These are phyloP conservation scores for Hipparchia semele DNA, from an alignment of 2,888 invertebrate genomes.

Conservation along the genomic window DNA sequence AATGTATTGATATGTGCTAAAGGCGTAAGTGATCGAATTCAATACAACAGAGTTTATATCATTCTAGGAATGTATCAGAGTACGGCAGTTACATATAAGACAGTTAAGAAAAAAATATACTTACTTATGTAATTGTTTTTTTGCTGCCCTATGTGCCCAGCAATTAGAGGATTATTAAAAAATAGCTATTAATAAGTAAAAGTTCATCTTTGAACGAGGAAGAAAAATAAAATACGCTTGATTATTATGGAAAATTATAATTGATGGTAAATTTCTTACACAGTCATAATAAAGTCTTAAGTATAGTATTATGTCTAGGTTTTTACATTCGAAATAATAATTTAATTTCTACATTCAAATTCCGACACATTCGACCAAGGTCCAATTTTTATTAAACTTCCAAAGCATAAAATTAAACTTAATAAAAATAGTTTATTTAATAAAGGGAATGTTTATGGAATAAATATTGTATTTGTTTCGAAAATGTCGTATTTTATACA, in stretches of 20 bases:
- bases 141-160: too few relatives aligned
- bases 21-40: too few relatives aligned
- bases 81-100: too few relatives aligned
- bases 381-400: neutral
- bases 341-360: slow-evolving; percentile 29
- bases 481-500: slow-evolving; percentile 33
- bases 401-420: slow-evolving; percentile 12
- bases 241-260: slow-evolving; percentile 44
- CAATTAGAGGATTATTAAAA: too few relatives aligned
- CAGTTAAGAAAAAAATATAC: too few relatives aligned
- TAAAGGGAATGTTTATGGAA: slow-evolving; percentile 44
- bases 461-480: slow-evolving; percentile 35
- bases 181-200: too few relatives aligned
- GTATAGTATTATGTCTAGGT: slow-evolving; percentile 27
- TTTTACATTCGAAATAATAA: slow-evolving; percentile 33
- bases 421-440: neutral
- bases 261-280: slow-evolving; percentile 48
- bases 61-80: too few relatives aligned
- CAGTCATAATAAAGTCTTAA: slow-evolving; percentile 31
- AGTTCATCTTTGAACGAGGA: neutral
- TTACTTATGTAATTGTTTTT: too few relatives aligned
- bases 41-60: too few relatives aligned
- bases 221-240: neutral
- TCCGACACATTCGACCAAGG: slow-evolving; percentile 4
- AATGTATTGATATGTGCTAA: too few relatives aligned